phyloP scores from a whole-genome alignment of 2,797 vertebrate species.

The Setipinna tenuifilis region DNA sequence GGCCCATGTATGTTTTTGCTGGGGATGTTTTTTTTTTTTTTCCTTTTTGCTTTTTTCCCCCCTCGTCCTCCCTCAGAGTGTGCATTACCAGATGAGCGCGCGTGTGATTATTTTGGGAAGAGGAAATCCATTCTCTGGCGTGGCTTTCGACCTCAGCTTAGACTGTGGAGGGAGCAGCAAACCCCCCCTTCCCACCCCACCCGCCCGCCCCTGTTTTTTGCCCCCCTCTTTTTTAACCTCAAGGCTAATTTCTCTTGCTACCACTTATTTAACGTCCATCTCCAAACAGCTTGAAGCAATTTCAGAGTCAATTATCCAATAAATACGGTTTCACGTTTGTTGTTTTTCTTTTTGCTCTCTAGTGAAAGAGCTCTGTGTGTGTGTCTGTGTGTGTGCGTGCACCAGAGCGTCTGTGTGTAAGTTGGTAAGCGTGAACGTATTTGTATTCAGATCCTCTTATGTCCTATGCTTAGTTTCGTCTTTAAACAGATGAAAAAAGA shows the following conservation, averaged over 20 bases:
- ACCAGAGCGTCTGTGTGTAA: too few relatives aligned
- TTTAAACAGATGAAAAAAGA: not conserved
- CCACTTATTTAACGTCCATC: constrained; percentile 71
- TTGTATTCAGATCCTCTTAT: not conserved
- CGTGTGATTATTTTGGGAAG: constrained; percentile 23
- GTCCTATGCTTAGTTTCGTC: not conserved
- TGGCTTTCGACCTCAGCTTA: constrained; percentile 21
- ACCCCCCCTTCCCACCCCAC: too few relatives aligned
- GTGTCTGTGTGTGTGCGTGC: constrained; percentile 19
- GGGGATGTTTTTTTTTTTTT: constrained; percentile 54
- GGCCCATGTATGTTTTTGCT: constrained; percentile 38
- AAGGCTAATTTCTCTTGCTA: constrained; percentile 54
- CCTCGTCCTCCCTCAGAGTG: constrained; percentile 33
- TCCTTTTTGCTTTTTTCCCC: not conserved
- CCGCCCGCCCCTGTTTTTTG: constrained; percentile 36
- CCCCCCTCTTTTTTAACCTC: constrained; percentile 59
- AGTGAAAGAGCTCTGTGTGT: constrained; percentile 60
- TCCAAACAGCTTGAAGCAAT: constrained; percentile 75
- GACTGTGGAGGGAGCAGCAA: constrained; percentile 3
- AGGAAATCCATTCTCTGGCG: constrained; percentile 29
- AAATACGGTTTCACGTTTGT: constrained; percentile 76
- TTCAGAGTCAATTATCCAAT: constrained; percentile 77
- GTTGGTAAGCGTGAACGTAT: not conserved
- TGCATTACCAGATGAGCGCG: constrained; percentile 26
- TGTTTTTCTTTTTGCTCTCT: constrained; percentile 58